Percentiles rank a stretch among this genome's conserved stretches.
phyloP scores from a whole-genome alignment of 2,797 vertebrate species.

The Anomalospiza imberbis region DNA sequence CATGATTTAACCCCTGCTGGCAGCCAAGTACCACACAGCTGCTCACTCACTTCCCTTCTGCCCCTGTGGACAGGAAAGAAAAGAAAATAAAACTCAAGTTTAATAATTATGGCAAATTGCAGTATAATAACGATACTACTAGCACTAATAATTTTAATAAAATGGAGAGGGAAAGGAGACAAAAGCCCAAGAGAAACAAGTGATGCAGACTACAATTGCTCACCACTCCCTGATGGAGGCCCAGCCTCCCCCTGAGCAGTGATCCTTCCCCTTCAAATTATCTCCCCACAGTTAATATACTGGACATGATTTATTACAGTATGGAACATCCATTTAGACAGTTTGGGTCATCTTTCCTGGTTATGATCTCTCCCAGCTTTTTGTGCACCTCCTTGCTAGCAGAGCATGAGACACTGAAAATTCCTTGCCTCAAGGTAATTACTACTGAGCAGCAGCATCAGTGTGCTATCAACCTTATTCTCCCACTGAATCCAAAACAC shows the following conservation, averaged over 20 bases:
- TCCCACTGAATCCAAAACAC: neutral
- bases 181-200: neutral
- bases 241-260: neutral
- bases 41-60: neutral
- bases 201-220: neutral
- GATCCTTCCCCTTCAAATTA: neutral
- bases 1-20: neutral
- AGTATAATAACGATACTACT: neutral
- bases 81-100: neutral
- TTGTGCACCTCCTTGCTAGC: neutral
- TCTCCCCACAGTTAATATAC: neutral
- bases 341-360: neutral
- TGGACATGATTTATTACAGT: neutral
- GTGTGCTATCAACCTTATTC: neutral
- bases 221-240: too few relatives aligned
- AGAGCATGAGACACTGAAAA: neutral
- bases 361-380: neutral
- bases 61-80: neutral
- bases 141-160: neutral
- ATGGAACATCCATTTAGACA: neutral
- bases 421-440: neutral
- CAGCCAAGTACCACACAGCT: neutral
- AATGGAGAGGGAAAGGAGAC: neutral
- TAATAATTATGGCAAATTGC: neutral
- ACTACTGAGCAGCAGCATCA: neutral